Conservation (phyloP, 2,797 vertebrate species). For the Cryptoprocta ferox region DNA sequence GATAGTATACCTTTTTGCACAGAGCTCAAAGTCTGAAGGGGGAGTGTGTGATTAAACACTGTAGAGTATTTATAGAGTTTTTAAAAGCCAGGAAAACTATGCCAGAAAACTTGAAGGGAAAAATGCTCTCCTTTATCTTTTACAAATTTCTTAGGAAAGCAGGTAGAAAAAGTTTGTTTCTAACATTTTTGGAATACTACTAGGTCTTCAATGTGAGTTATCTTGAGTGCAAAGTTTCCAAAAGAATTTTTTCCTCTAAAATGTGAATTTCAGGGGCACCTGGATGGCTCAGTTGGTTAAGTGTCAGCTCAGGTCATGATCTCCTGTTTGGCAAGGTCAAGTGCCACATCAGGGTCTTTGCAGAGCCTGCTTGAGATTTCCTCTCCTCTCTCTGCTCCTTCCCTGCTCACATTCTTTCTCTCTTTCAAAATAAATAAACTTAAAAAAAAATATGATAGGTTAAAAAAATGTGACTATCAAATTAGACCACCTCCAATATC, state of each 20-base stretch:
- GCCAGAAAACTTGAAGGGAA: not conserved
- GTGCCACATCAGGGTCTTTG: too few species aligned
- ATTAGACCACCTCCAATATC: not conserved
- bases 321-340: too few species aligned
- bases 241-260: not conserved
- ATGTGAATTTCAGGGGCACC: not conserved
- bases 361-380: too few species aligned
- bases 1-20: not conserved
- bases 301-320: too few species aligned
- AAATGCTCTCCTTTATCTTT: not conserved
- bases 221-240: not conserved
- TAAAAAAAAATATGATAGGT: too few species aligned
- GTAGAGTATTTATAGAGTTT: not conserved
- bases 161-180: not conserved
- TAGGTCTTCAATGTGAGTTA: not conserved
- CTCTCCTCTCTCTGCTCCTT: too few species aligned
- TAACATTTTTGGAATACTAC: not conserved
- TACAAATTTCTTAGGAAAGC: not conserved
- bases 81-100: not conserved
- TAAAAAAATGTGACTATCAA: not conserved
- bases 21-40: not conserved
- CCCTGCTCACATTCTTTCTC: too few species aligned
- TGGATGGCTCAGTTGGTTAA: too few species aligned
- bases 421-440: too few species aligned
- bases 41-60: not conserved